phyloP scores from a whole-genome alignment of 2,797 vertebrate genomes.

The Pangasius mekongensis region DNA sequence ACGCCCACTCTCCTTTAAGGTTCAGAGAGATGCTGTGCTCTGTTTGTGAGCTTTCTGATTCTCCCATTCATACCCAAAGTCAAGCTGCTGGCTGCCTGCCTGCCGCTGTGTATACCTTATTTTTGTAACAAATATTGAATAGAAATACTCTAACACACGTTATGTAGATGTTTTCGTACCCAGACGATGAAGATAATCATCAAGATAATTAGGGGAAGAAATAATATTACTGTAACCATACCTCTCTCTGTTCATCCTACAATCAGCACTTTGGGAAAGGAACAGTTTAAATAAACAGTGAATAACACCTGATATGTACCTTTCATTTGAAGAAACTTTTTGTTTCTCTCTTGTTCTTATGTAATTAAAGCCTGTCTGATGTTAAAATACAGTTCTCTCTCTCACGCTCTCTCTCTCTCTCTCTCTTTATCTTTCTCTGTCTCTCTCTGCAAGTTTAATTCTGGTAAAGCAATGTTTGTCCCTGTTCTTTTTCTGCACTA shows the following conservation, averaged over 20 bases:
- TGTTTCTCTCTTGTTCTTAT: slow-evolving; percentile 54
- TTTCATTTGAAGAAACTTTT: slow-evolving; percentile 51
- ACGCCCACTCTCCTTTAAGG: slow-evolving; percentile 11
- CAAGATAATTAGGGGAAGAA: slow-evolving; percentile 31
- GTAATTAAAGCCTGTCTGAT: slow-evolving; percentile 58
- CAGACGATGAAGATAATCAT: slow-evolving; percentile 52
- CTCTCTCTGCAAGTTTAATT: slow-evolving; percentile 6
- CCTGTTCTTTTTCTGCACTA: neutral
- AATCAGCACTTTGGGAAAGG: slow-evolving; percentile 80
- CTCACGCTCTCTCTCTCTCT: no score
- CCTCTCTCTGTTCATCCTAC: slow-evolving; percentile 75
- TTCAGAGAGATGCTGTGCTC: slow-evolving; percentile 41
- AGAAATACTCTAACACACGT: slow-evolving; percentile 56
- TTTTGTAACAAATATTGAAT: slow-evolving; percentile 78
- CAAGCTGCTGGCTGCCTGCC: slow-evolving; percentile 51
- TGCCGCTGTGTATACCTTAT: slow-evolving; percentile 68
- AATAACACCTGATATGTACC: slow-evolving; percentile 63
- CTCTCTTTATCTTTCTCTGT: neutral
- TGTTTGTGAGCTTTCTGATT: slow-evolving; percentile 32
- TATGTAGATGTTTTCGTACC: slow-evolving; percentile 58
- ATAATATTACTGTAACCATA: slow-evolving; percentile 61
- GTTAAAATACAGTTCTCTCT: slow-evolving; percentile 15
- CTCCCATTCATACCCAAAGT: slow-evolving; percentile 48
- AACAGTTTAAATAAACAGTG: slow-evolving; percentile 71
- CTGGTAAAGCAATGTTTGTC: slow-evolving; percentile 1